phyloP scores from a whole-genome alignment of 2,113 vertebrate genomes.

The Otocyon megalotis region DNA sequence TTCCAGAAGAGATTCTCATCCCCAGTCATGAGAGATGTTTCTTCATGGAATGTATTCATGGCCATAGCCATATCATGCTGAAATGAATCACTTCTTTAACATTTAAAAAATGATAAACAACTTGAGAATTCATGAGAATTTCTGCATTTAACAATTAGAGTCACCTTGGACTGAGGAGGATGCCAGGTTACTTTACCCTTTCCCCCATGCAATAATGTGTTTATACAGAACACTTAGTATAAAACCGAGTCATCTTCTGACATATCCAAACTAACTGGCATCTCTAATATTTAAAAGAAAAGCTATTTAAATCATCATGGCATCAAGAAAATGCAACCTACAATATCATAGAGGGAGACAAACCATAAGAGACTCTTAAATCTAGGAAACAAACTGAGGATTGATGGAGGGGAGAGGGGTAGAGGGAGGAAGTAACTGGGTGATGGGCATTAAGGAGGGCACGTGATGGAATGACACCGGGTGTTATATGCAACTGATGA shows the following conservation, averaged over 20 bases:
- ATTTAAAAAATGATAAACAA: background rate
- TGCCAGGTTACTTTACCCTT: background rate
- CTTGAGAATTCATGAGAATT: background rate
- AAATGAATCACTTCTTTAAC: background rate
- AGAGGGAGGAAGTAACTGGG: background rate
- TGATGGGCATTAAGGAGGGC: background rate
- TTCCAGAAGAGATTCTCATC: background rate
- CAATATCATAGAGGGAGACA: background rate
- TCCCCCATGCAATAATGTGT: rapidly evolving
- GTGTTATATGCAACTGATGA: background rate
- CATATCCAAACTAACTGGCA: background rate
- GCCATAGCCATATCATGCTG: background rate
- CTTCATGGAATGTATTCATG: background rate
- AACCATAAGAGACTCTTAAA: background rate
- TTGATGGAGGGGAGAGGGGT: background rate
- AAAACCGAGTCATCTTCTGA: background rate
- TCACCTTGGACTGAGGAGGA: background rate
- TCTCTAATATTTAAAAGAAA: background rate
- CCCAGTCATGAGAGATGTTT: background rate
- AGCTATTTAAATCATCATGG: background rate
- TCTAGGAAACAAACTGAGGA: background rate
- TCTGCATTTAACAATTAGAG: background rate
- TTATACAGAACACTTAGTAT: background rate
- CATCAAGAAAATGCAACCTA: background rate
- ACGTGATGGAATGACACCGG: background rate